phyloP scores from a whole-genome alignment of 2,113 vertebrate species.

The Saccopteryx bilineata region DNA sequence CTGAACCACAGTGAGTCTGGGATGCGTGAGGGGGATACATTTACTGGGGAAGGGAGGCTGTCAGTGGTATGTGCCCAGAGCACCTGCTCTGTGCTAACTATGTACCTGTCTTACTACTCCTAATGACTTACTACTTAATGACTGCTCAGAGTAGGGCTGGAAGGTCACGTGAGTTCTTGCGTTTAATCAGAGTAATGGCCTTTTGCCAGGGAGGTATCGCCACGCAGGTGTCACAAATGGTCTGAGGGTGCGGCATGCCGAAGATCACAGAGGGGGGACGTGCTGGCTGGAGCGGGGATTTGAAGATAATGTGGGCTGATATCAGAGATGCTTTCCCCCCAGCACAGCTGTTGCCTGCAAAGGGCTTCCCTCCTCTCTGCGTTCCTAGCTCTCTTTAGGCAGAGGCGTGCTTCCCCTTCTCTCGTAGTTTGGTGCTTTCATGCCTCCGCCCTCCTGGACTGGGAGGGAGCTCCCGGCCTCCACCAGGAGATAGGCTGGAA shows the following conservation, averaged over 20 bases:
- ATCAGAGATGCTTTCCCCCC: not conserved
- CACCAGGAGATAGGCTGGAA: not conserved
- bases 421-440: not conserved
- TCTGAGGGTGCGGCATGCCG: not conserved
- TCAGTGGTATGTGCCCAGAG: not conserved
- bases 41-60: not conserved
- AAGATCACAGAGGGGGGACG: not conserved
- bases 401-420: not conserved
- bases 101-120: no score
- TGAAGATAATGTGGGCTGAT: not conserved
- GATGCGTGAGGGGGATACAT: not conserved
- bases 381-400: not conserved
- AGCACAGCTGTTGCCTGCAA: not conserved
- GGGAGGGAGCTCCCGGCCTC: not conserved
- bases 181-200: not conserved
- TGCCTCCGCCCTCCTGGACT: not conserved
- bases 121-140: not conserved
- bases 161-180: not conserved
- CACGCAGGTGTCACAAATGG: not conserved
- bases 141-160: not conserved
- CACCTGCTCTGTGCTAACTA: not conserved
- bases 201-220: not conserved
- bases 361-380: not conserved
- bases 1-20: not conserved
- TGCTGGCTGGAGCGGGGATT: rapidly evolving